phyloP scores from a whole-genome alignment of 1,140 invertebrate species.

The Lordiphosa clarofinis region DNA sequence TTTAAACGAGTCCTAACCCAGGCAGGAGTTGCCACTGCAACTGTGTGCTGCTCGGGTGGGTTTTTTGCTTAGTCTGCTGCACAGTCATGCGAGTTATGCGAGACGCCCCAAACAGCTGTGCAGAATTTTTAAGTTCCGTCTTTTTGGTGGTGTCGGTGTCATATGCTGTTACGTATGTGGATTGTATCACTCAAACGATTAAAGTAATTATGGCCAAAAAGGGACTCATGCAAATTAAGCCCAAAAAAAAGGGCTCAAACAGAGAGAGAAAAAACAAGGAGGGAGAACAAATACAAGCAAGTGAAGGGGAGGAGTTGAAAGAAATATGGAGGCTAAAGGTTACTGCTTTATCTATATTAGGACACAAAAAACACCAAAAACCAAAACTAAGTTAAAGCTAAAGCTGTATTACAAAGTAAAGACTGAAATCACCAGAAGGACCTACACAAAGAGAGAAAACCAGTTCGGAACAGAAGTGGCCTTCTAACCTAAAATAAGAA shows the following conservation, averaged over 20 bases:
- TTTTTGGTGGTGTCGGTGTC: conserved; percentile 24
- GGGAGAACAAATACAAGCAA: background rate
- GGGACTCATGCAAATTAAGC: conserved; percentile 1
- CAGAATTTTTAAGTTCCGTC: conserved; percentile 27
- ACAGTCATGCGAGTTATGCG: conserved; percentile 39
- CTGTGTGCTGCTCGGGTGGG: conserved; percentile 3
- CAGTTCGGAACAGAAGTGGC: too few species aligned
- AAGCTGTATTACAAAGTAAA: too few species aligned
- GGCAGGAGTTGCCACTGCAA: background rate
- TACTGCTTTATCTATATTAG: too few species aligned
- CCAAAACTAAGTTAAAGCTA: too few species aligned
- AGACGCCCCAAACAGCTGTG: conserved; percentile 49
- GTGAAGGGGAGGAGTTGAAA: too few species aligned
- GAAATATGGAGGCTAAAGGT: too few species aligned
- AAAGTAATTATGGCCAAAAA: conserved; percentile 25
- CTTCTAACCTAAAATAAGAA: too few species aligned
- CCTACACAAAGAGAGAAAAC: too few species aligned
- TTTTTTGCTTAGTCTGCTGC: conserved; percentile 1
- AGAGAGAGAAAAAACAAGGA: background rate
- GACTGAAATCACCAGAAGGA: too few species aligned
- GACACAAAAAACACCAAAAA: too few species aligned
- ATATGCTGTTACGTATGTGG: conserved; percentile 35
- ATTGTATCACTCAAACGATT: conserved; percentile 21
- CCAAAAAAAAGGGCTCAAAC: conserved; percentile 12
- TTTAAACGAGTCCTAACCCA: conserved; percentile 38